Percentiles rank a stretch among this genome's conserved stretches.
Evolutionary conservation across 2,113 vertebrate species (phyloP).

Genomic region (Pituophis catenifer): DNA sequence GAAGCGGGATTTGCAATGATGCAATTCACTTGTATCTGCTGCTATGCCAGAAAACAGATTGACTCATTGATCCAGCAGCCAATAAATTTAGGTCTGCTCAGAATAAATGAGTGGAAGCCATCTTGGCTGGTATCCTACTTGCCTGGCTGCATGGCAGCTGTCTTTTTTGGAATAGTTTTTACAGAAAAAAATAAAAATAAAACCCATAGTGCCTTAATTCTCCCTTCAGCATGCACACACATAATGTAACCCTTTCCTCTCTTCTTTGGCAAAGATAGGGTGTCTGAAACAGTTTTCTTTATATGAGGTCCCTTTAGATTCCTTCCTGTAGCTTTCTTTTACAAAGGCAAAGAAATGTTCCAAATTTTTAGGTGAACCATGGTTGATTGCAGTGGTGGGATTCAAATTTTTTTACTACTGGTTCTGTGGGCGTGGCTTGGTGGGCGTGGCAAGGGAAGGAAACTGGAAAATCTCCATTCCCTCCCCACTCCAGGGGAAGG

Average conservation of each 20-base stretch:
- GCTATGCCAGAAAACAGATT: not conserved
- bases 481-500: no score
- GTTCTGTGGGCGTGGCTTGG: no score
- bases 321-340: not conserved
- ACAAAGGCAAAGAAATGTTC: not conserved
- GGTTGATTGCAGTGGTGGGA: not conserved
- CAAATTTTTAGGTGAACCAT: not conserved
- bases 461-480: no score
- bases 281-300: not conserved
- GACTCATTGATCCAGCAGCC: not conserved
- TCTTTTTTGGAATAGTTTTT: not conserved
- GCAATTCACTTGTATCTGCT: not conserved
- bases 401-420: no score
- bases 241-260: not conserved
- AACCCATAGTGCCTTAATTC: not conserved
- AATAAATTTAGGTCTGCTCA: not conserved
- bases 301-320: not conserved
- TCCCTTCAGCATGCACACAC: not conserved
- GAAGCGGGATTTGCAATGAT: not conserved
- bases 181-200: not conserved
- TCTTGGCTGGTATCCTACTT: not conserved
- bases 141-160: not conserved
- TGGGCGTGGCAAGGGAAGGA: no score
- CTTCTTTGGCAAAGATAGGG: not conserved
- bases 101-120: not conserved